Evolutionary conservation across 2,113 vertebrate genomes (phyloP), one percentile per base, ranked within the genome.

Genomic region (Pandion haliaetus): DNA sequence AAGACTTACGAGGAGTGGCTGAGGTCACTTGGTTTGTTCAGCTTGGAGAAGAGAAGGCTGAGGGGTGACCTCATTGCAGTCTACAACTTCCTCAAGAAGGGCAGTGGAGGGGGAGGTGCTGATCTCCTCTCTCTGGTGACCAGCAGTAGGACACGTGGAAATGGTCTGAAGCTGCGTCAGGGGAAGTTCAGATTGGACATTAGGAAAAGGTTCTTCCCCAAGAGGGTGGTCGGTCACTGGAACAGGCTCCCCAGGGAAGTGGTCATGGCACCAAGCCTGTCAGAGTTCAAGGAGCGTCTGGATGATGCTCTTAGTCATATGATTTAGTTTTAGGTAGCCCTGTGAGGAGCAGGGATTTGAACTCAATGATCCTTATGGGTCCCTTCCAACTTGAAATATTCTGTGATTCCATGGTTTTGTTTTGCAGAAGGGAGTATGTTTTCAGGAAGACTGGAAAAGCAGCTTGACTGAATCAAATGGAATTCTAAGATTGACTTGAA

Each of bases 171-270:
- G 49, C n/a, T 81, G 42, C 11, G 5, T 38, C 10, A 63, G 38
- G 21, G 24, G n/a, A 90, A 84, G 17, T 55, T 87, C 32, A 78
- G n/a, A 12, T 9, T 58, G 29, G 29, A 69, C 25, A 69, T 58
- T 12, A 77, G 25, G 47, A 50, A 87, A 72, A 90, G 14, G 5
- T 45, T 87, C 29, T 81, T 84, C 66, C 65, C 58, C 36, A n/a
- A 77, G 32, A 83, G 16, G 9, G 18, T 34, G 8, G 38, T 7
- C 0, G 0, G 49, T 38, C 40, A 85, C 44, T 7, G 42, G 21
- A 90, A 84, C 5, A 85, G 49, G 13, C 6, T 87, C 23, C 19
- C 40, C 40, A 61, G 15, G 21, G 24, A 78, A 82, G 8, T 9
- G 14, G 34, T n/a, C 32, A 76, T 2, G 6, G 40, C n/a, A 76